Evolutionary conservation across 2,888 invertebrate species (phyloP).

Genomic region (Agrochola macilenta): DNA sequence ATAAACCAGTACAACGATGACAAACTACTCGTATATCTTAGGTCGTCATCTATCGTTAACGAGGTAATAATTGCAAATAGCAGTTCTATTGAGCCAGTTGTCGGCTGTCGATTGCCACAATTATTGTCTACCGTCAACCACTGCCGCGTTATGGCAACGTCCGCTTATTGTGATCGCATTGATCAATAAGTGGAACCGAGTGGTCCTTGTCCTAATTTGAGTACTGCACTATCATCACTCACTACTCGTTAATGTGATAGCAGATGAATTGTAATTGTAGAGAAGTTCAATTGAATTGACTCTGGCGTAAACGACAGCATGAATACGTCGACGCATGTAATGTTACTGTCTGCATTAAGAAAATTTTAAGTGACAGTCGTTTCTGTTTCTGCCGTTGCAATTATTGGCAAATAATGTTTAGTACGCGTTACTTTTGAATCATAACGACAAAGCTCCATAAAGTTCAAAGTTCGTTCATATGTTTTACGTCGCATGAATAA

Average conservation of each 20-base stretch:
- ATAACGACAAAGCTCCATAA: slow-evolving; percentile 19
- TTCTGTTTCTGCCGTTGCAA: slow-evolving; percentile 1
- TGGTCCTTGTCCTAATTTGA: slow-evolving; percentile 82
- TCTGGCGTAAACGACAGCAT: slow-evolving; percentile 2
- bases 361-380: background rate
- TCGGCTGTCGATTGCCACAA: slow-evolving; percentile 77
- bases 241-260: slow-evolving; percentile 53
- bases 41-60: slow-evolving; percentile 49
- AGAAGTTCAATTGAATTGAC: slow-evolving; percentile 44
- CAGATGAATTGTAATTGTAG: slow-evolving; percentile 29
- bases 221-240: slow-evolving; percentile 64
- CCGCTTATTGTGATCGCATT: slow-evolving; percentile 86
- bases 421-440: background rate
- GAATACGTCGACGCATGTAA: background rate
- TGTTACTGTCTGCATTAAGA: slow-evolving; percentile 1
- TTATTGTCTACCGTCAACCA: slow-evolving; percentile 76
- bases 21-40: slow-evolving; percentile 37
- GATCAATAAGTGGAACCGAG: slow-evolving; percentile 79
- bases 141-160: slow-evolving; percentile 81
- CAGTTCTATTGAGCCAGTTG: slow-evolving; percentile 69
- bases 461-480: slow-evolving; percentile 30
- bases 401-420: background rate
- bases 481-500: slow-evolving; percentile 30
- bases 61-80: slow-evolving; percentile 64
- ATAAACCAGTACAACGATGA: slow-evolving; percentile 53